A percentile compares a stretch with the other conserved stretches of the same genome.
phyloP scores from a whole-genome alignment of 2,888 invertebrate species.

The Zonitis immaculata region DNA sequence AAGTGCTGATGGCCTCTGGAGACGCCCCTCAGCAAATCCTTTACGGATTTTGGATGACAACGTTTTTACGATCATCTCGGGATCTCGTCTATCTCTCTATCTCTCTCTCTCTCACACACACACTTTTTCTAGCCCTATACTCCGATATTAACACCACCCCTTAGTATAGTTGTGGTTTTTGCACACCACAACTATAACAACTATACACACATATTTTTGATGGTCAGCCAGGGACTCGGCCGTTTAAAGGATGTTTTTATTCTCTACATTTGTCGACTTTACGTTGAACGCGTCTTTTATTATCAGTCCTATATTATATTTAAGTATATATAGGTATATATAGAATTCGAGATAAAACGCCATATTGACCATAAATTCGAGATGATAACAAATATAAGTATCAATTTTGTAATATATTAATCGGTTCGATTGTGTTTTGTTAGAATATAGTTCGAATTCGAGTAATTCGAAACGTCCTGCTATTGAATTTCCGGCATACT shows the following conservation, averaged over 20 bases:
- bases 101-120: no score
- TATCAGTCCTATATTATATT: conserved; percentile 38
- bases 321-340: conserved; percentile 7
- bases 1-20: conserved; percentile 38
- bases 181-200: conserved; percentile 32
- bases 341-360: no score
- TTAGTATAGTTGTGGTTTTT: no score
- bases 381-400: no score
- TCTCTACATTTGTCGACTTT: conserved; percentile 22
- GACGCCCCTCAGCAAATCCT: conserved; percentile 40
- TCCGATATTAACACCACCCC: conserved; percentile 36
- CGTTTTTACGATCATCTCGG: conserved; percentile 43
- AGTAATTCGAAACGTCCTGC: conserved; percentile 17
- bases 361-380: no score
- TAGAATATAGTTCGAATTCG: not conserved
- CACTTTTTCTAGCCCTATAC: no score
- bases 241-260: not conserved
- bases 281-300: conserved; percentile 38
- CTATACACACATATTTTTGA: conserved; percentile 37
- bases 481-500: conserved; percentile 16
- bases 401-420: no score
- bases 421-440: no score
- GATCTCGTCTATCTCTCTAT: conserved; percentile 34
- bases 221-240: conserved; percentile 34
- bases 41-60: conserved; percentile 44